phyloP scores from a whole-genome alignment of 2,113 vertebrate genomes.

The Sinocyclocheilus anshuiensis region DNA sequence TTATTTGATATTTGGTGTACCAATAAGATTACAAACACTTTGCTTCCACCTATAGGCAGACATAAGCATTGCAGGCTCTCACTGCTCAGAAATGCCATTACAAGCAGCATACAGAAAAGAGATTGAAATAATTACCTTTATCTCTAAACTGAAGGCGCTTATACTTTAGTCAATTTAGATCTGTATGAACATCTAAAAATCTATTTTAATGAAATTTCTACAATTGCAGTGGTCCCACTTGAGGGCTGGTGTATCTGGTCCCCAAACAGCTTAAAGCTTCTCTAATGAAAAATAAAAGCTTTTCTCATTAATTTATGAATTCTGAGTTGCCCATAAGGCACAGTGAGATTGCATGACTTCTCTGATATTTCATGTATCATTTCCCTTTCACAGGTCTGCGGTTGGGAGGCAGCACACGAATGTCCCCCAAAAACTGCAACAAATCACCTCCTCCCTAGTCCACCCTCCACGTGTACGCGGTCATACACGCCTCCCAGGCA shows the following conservation, averaged over 20 bases:
- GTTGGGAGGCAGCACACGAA: background rate
- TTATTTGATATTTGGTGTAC: background rate
- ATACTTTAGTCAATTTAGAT: background rate
- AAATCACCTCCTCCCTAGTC: background rate
- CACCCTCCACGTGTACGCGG: background rate
- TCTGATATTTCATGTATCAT: background rate
- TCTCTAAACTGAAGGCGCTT: background rate
- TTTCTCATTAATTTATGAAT: background rate
- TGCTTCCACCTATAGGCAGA: slow-evolving; percentile 18
- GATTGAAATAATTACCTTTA: background rate
- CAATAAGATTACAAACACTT: background rate
- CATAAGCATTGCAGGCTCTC: background rate
- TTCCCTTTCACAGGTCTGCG: background rate
- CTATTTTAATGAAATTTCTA: background rate
- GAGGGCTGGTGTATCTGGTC: background rate
- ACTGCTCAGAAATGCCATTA: background rate
- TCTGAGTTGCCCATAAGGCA: background rate
- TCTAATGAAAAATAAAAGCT: slow-evolving; percentile 6
- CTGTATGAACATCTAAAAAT: background rate
- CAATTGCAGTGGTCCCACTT: background rate
- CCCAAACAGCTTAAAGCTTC: background rate
- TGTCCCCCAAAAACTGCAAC: background rate
- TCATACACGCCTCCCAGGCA: slow-evolving; percentile 10
- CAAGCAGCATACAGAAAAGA: background rate
- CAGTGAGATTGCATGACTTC: background rate